phyloP scores from a whole-genome alignment of 2,888 invertebrate genomes.

The Neoascia interrupta region DNA sequence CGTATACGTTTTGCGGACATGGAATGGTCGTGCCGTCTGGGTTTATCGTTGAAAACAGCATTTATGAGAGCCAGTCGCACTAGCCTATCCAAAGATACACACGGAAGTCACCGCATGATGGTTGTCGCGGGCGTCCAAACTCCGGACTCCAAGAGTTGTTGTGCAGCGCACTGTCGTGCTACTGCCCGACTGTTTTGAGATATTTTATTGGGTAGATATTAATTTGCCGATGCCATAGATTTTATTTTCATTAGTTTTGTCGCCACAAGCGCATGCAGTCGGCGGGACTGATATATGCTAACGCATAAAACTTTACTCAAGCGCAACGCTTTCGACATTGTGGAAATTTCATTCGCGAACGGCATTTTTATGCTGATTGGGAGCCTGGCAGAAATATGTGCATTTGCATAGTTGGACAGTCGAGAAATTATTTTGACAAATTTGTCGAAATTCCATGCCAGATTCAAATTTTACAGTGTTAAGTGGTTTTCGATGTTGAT shows the following conservation, averaged over 20 bases:
- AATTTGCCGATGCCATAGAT: constrained; percentile 34
- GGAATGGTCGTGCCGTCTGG: constrained; percentile 2
- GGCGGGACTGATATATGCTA: constrained; percentile 30
- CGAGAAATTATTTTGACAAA: constrained; percentile 31
- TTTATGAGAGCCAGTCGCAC: constrained; percentile 23
- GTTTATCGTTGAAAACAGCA: constrained; percentile 18
- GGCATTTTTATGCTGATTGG: constrained; percentile 43
- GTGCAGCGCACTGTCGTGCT: constrained; percentile 1
- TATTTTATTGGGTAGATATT: constrained; percentile 37
- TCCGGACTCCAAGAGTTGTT: not conserved
- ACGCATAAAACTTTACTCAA: constrained; percentile 25
- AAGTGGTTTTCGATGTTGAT: not conserved
- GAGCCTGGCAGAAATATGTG: not conserved
- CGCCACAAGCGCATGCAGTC: constrained; percentile 33
- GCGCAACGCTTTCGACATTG: constrained; percentile 18
- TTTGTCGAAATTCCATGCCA: constrained; percentile 16
- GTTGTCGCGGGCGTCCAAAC: not conserved
- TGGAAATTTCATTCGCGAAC: not conserved
- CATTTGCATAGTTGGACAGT: not conserved
- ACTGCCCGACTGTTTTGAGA: constrained; percentile 14
- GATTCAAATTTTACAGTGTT: not conserved
- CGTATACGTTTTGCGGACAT: not conserved
- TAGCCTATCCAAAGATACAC: not conserved
- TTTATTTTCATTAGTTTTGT: constrained; percentile 46
- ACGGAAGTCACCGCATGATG: constrained; percentile 10